Conservation (phyloP, 1,140 invertebrate species). For the Contarinia nasturtii region DNA sequence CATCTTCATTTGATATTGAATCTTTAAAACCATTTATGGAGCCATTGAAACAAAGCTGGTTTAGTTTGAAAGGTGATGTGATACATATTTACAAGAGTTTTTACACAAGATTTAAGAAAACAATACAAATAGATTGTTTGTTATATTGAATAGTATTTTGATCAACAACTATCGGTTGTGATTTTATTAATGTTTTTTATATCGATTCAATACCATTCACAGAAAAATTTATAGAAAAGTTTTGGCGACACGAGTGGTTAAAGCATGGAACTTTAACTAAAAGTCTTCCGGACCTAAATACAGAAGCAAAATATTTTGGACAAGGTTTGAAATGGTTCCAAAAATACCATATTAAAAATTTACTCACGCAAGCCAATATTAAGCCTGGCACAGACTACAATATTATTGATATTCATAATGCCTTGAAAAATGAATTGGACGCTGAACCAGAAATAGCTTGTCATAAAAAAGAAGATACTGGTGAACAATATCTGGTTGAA, state of each 20-base stretch:
- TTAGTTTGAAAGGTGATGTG: no score
- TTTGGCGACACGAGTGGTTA: conserved; percentile 70
- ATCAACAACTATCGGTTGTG: no score
- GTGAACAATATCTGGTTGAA: conserved; percentile 35
- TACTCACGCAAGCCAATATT: conserved; percentile 35
- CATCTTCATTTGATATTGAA: no score
- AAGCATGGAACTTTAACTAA: conserved; percentile 71
- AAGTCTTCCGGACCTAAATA: conserved; percentile 33
- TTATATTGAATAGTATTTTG: no score
- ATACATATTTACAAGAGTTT: no score
- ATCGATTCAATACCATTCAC: no score
- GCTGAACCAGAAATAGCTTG: conserved; percentile 43
- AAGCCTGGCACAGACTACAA: conserved; percentile 35
- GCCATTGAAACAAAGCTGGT: no score
- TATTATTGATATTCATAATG: conserved; percentile 32
- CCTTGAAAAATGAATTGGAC: conserved; percentile 31
- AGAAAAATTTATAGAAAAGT: conserved; percentile 30
- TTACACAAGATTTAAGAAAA: no score
- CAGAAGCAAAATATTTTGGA: conserved; percentile 52
- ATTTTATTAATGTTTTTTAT: no score
- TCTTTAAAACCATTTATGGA: no score
- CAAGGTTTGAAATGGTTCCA: conserved; percentile 41
- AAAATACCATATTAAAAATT: conserved; percentile 38
- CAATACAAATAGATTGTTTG: no score
- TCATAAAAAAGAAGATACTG: conserved; percentile 30